Evolutionary conservation across 2,888 invertebrate species (phyloP).

Genomic region (Leucoma salicis): DNA sequence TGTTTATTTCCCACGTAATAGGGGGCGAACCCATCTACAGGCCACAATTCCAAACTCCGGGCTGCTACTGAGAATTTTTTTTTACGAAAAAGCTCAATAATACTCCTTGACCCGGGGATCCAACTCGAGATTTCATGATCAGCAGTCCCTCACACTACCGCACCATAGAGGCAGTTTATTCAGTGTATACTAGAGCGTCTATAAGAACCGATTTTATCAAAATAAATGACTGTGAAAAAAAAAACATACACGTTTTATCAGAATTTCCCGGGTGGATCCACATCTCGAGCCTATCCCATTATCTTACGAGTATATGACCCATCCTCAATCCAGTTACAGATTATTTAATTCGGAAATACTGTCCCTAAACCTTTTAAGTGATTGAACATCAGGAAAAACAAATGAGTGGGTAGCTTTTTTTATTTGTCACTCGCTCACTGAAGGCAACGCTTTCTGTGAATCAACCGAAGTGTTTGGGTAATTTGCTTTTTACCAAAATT

Average conservation of each 20-base stretch:
- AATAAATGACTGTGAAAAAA: too few species aligned
- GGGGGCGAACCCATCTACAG: too few species aligned
- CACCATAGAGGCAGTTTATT: too few species aligned
- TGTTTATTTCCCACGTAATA: too few species aligned
- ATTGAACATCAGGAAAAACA: slow-evolving; percentile 32
- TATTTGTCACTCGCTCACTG: slow-evolving; percentile 30
- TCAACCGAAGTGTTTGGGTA: slow-evolving; percentile 18
- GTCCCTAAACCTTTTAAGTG: slow-evolving; percentile 32
- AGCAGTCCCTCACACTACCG: too few species aligned
- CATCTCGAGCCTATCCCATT: slow-evolving; percentile 11
- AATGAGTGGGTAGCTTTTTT: slow-evolving; percentile 25
- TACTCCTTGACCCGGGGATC: too few species aligned
- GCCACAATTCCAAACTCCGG: too few species aligned
- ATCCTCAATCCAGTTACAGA: slow-evolving; percentile 20
- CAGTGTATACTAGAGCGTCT: too few species aligned
- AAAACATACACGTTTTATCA: slow-evolving; percentile 15
- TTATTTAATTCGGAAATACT: slow-evolving; percentile 28
- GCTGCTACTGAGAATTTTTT: too few species aligned
- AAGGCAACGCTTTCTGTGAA: slow-evolving; percentile 19
- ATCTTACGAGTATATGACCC: slow-evolving; percentile 9
- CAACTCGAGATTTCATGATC: too few species aligned
- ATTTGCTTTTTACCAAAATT: slow-evolving; percentile 31
- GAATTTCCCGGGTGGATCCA: slow-evolving; percentile 18
- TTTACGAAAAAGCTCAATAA: too few species aligned
- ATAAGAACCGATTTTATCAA: too few species aligned